phyloP scores from a whole-genome alignment of 2,888 invertebrate species.

The Brachynemurus nebulosus region DNA sequence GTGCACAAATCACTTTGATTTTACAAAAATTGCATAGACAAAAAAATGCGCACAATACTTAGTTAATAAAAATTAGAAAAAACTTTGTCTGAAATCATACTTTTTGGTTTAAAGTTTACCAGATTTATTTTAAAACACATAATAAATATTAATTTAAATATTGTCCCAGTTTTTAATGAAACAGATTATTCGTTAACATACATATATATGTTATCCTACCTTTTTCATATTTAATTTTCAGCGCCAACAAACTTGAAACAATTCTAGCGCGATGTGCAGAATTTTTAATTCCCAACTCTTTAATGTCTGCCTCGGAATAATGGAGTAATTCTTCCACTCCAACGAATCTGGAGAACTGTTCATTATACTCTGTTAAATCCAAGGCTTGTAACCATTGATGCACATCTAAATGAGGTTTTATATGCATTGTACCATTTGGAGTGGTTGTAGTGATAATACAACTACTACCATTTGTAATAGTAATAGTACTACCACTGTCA shows the following conservation, averaged over 20 bases:
- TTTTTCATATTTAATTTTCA: constrained; percentile 43
- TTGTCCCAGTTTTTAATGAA: neutral
- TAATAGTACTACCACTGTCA: no score
- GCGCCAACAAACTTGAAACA: constrained; percentile 45
- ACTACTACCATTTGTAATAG: no score
- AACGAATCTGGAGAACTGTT: constrained; percentile 33
- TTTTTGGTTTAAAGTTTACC: no score
- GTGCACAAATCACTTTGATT: no score
- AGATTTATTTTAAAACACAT: no score
- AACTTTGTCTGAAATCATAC: no score
- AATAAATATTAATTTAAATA: neutral
- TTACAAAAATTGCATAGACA: no score
- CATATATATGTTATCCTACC: no score
- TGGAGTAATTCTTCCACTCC: constrained; percentile 45
- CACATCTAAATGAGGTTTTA: constrained; percentile 38
- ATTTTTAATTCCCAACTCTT: constrained; percentile 44
- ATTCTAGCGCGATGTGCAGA: constrained; percentile 48
- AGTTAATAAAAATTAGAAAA: no score
- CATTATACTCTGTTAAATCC: constrained; percentile 42
- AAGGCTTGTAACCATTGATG: constrained; percentile 44
- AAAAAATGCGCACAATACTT: no score
- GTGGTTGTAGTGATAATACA: neutral
- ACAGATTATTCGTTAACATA: neutral
- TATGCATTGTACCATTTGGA: constrained; percentile 13
- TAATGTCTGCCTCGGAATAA: constrained; percentile 42